Evolutionary conservation across 1,140 invertebrate species (phyloP).

Genomic region (Telenomus remus): DNA sequence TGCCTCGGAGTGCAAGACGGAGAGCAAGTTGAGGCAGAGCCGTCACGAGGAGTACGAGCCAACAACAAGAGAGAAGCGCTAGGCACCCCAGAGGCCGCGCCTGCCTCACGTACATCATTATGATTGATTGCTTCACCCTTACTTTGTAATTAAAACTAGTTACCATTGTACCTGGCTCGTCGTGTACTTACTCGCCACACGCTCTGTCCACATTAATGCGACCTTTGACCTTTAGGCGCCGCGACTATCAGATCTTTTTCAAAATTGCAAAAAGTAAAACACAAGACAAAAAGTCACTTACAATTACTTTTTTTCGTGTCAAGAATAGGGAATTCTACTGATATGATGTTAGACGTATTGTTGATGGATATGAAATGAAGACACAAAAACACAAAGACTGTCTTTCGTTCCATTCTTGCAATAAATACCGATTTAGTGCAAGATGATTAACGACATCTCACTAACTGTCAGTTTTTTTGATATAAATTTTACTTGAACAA

Average conservation of each 20-base stretch:
- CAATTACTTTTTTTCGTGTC: too few species aligned
- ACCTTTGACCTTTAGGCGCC: slow-evolving; percentile 31
- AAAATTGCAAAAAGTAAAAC: not conserved
- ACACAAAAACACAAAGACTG: too few species aligned
- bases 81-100: slow-evolving; percentile 70
- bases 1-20: slow-evolving; percentile 56
- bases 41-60: slow-evolving; percentile 47
- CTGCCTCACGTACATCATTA: slow-evolving; percentile 76
- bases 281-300: too few species aligned
- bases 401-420: too few species aligned
- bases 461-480: not conserved
- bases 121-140: slow-evolving; percentile 76
- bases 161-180: slow-evolving; percentile 70
- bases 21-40: slow-evolving; percentile 48
- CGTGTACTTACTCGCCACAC: slow-evolving; percentile 51
- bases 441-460: slow-evolving; percentile 2
- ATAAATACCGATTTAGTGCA: too few species aligned
- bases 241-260: not conserved
- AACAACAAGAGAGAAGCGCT: slow-evolving; percentile 50
- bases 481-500: too few species aligned
- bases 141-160: slow-evolving; percentile 77
- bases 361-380: too few species aligned
- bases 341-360: too few species aligned
- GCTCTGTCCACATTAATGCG: slow-evolving; percentile 68
- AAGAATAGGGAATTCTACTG: too few species aligned